These are phyloP conservation scores for Dynastes hyllus DNA, from an alignment of 2,888 invertebrate species.

Conservation along the genomic window DNA sequence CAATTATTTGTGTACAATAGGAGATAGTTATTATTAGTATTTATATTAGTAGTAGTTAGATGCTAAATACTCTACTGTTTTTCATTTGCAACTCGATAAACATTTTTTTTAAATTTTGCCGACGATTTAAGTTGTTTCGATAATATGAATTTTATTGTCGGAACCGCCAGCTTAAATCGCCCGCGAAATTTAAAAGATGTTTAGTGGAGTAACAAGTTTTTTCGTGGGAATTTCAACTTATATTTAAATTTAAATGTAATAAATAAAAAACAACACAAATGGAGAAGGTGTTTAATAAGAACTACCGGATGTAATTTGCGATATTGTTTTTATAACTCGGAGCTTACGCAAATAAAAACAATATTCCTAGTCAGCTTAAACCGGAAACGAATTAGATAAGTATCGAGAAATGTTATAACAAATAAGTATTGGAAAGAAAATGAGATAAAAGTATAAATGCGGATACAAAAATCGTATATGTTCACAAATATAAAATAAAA, in stretches of 20 bases:
- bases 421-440: not conserved
- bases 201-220: too few relatives aligned
- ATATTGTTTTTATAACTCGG: not conserved
- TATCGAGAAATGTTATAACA: not conserved
- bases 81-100: too few relatives aligned
- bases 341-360: not conserved
- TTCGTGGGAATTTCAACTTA: not conserved
- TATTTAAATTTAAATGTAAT: not conserved
- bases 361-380: too few relatives aligned
- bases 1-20: too few relatives aligned
- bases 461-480: constrained; percentile 49
- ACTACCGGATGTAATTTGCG: not conserved
- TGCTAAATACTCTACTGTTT: too few relatives aligned
- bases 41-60: too few relatives aligned
- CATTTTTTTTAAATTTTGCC: not conserved
- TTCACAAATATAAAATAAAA: constrained; percentile 46
- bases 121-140: not conserved
- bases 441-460: constrained; percentile 39
- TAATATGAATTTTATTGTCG: too few relatives aligned
- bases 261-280: constrained; percentile 6
- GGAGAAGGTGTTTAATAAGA: constrained; percentile 10
- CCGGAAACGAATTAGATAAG: too few relatives aligned
- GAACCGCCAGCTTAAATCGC: not conserved
- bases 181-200: not conserved
- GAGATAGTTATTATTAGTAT: too few relatives aligned